Base-by-base conservation (phyloP, 2,113 vertebrate genomes). In the Dolichallabes microphthalmus region DNA sequence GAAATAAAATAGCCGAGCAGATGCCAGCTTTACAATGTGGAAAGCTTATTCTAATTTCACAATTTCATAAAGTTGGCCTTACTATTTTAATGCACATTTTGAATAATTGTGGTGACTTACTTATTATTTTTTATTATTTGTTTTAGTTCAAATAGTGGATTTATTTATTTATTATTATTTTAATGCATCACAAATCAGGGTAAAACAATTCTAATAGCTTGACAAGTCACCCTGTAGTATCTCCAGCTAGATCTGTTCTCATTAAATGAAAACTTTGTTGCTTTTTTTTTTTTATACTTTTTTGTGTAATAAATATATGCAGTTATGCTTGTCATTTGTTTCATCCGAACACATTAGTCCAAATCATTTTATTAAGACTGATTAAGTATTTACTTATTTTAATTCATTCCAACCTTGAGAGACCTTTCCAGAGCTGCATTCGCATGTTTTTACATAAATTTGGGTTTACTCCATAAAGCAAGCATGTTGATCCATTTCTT, bases 1-100 rank as follows among this genome's bases (percentile, higher is more conserved):
- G 92, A 93, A 95, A 94, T 90, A 92, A 94, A 95, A 95, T 95
- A 94, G 92, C 93, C 92, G 91, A 93, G 89, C 94, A 95, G 94
- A 94, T 95, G 94, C 94, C 90, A 90, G 86, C 92, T 90, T 90
- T 39, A 94, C 93, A 93, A 93, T 94, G 92, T 91, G 91, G 90
- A 91, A 91, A 92, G 92, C 91, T 94, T 94, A 92, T 94, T 95
- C 93, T 93, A 93, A 93, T 91, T 91, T 75, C 32, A 88, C 79
- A 89, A 90, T 90, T 83, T 86, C 60, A 53, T 32, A 58, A 86
- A 71, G 61, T 71, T 25, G 27, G 74, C 7, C 66, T 32, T 55
- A 68, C 45, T 68, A 27, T 84, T 80, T n/a, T 66, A 68, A 30
- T 53, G 17, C 68, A 12, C 30, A 75, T 52, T 69, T 80, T 64